Evolutionary conservation across 2,797 vertebrate species (phyloP).

Genomic region (Parambassis ranga): DNA sequence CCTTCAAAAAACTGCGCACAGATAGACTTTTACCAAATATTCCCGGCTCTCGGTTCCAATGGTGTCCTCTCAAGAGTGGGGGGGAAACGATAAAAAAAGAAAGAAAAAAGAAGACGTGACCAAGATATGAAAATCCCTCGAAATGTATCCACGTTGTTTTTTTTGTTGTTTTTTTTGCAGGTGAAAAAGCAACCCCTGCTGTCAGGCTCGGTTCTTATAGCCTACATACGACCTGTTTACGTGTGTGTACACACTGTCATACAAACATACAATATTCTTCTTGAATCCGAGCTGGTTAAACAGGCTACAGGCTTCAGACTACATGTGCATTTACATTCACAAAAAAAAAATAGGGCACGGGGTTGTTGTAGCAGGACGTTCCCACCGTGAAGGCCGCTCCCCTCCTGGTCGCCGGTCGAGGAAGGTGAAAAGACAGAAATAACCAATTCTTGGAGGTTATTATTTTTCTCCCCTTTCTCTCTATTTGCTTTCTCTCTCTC

Average conservation of each 20-base stretch:
- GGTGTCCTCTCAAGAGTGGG: slow-evolving; percentile 5
- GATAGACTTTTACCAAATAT: slow-evolving; percentile 31
- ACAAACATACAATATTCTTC: slow-evolving; percentile 42
- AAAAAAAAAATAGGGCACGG: slow-evolving; percentile 65
- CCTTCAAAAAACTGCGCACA: slow-evolving; percentile 70
- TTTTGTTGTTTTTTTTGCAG: too few relatives aligned
- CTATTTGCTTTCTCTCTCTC: slow-evolving; percentile 66
- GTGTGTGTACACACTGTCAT: slow-evolving; percentile 6
- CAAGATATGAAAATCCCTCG: slow-evolving; percentile 56
- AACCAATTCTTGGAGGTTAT: slow-evolving; percentile 65
- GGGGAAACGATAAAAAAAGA: neutral
- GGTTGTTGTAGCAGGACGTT: slow-evolving; percentile 65
- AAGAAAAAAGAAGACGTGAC: slow-evolving; percentile 44
- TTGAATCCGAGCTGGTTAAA: slow-evolving; percentile 52
- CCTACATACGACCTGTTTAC: slow-evolving; percentile 34
- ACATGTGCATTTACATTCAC: slow-evolving; percentile 78
- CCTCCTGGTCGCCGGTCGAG: slow-evolving; percentile 59
- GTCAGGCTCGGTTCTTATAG: slow-evolving; percentile 64
- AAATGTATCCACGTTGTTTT: slow-evolving; percentile 72
- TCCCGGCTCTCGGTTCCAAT: slow-evolving; percentile 8
- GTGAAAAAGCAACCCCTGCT: slow-evolving; percentile 65
- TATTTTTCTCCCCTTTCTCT: slow-evolving; percentile 60
- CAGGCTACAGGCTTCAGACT: slow-evolving; percentile 52
- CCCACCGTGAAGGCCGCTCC: slow-evolving; percentile 69
- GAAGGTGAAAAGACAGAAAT: slow-evolving; percentile 60